Evolutionary conservation across 1,140 invertebrate genomes (phyloP), one percentile per base, ranked within the genome.

Genomic region (Drosophila nikananu): DNA sequence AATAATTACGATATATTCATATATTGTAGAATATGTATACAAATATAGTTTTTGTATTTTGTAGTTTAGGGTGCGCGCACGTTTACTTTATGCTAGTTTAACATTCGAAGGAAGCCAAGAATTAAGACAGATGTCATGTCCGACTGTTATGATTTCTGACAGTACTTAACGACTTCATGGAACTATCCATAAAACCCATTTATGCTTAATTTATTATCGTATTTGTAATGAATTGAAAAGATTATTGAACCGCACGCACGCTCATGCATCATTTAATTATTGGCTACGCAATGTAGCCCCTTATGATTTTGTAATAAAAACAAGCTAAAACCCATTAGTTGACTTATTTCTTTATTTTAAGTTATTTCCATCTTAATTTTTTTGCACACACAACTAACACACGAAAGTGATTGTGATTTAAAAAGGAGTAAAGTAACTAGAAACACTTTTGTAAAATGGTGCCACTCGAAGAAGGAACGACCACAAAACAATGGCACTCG

Each of bases 371-470:
- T 46, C 15, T n/a, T 30, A n/a, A 32, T 65, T 41, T 65, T 41
- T 61, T 42, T 77, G 63, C 80, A 79, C 83, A 79, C 46, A 76
- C 54, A 90, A 90, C 84, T 89, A 90, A 89, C 51, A 81, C 51
- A 79, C 48, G 77, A 81, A 89, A 84, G 86, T 89, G 74, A 89
- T 84, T 89, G 84, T 89, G 84, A 89, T 90, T 89, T n/a, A 80
- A 81, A 89, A 89, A 89, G 60, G 51, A 80, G 59, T 54, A 86
- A 76, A 79, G 48, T 66, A 86, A 80, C 81, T 84, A 84, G 48
- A 63, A 63, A 42, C 61, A 89, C 70, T 84, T 81, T 84, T 89
- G 65, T 84, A 84, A 89, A 89, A 89, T 81, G 68, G 39, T 66
- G 77, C 55, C 35, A 66, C 63, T 64, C 60, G 49, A 42, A 61